Evolutionary conservation across 2,888 invertebrate species (phyloP).

Genomic region (Coecobrya sp.): DNA sequence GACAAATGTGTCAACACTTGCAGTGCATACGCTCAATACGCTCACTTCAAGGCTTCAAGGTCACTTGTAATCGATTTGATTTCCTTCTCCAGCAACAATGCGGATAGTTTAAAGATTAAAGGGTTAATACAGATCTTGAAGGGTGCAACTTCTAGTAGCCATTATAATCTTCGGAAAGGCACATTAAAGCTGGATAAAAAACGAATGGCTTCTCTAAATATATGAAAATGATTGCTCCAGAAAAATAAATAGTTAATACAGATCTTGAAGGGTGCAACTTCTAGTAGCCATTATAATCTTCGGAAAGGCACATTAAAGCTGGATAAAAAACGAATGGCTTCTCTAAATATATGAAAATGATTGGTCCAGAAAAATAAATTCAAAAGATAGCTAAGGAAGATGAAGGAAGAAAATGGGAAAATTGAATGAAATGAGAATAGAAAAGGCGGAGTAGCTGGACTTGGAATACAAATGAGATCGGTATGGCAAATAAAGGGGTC

Average conservation of each 20-base stretch:
- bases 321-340: not conserved
- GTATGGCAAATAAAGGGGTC: constrained; percentile 18
- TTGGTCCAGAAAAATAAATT: not conserved
- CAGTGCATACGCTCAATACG: constrained; percentile 32
- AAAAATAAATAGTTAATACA: not conserved
- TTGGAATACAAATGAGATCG: constrained; percentile 69
- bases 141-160: too few relatives aligned
- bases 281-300: not conserved
- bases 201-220: not conserved
- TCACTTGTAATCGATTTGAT: constrained; percentile 56
- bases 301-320: not conserved
- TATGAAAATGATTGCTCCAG: not conserved
- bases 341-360: not conserved
- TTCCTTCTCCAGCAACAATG: not conserved
- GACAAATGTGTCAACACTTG: constrained; percentile 74
- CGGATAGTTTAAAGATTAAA: not conserved
- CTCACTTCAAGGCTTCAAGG: constrained; percentile 50
- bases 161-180: not conserved
- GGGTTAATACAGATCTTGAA: too few relatives aligned
- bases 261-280: too few relatives aligned
- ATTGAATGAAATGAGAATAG: constrained; percentile 75
- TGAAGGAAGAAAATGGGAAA: constrained; percentile 15
- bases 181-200: not conserved
- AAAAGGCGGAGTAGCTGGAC: constrained; percentile 56
- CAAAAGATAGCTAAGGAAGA: not conserved